Conservation (phyloP, 2,888 invertebrate genomes). For the Myopa testacea region DNA sequence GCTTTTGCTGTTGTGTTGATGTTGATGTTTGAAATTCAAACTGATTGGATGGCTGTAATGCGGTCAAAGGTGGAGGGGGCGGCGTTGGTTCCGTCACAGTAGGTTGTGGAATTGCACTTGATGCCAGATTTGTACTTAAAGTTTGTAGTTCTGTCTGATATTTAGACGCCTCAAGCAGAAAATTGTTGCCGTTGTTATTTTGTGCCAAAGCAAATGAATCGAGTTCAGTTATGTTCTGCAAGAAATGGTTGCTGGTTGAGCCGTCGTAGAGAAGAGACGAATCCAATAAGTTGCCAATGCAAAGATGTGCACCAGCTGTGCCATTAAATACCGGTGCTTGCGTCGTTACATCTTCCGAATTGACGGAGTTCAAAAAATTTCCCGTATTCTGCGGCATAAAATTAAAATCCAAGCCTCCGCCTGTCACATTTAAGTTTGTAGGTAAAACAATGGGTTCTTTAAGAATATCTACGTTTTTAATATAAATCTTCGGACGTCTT, state of each 20-base stretch:
- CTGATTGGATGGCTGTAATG: constrained; percentile 36
- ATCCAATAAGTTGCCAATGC: constrained; percentile 34
- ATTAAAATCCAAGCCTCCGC: constrained; percentile 44
- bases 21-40: constrained; percentile 15
- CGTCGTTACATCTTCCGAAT: constrained; percentile 44
- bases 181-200: constrained; percentile 36
- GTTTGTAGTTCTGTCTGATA: constrained; percentile 34
- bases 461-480: constrained; percentile 66
- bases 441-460: constrained; percentile 64
- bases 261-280: constrained; percentile 38
- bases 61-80: constrained; percentile 28
- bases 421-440: constrained; percentile 44
- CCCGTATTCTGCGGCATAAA: constrained; percentile 42
- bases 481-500: constrained; percentile 66
- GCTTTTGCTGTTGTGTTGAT: constrained; percentile 48
- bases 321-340: constrained; percentile 47
- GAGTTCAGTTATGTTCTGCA: constrained; percentile 37
- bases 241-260: constrained; percentile 36
- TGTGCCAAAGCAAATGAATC: constrained; percentile 31
- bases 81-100: constrained; percentile 52
- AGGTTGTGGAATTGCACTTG: constrained; percentile 42
- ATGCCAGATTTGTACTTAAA: constrained; percentile 29
- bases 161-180: constrained; percentile 40
- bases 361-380: constrained; percentile 38
- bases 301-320: constrained; percentile 43